These are phyloP conservation scores for Cryptops parisi DNA, from an alignment of 2,888 invertebrate genomes.

Conservation along the genomic window DNA sequence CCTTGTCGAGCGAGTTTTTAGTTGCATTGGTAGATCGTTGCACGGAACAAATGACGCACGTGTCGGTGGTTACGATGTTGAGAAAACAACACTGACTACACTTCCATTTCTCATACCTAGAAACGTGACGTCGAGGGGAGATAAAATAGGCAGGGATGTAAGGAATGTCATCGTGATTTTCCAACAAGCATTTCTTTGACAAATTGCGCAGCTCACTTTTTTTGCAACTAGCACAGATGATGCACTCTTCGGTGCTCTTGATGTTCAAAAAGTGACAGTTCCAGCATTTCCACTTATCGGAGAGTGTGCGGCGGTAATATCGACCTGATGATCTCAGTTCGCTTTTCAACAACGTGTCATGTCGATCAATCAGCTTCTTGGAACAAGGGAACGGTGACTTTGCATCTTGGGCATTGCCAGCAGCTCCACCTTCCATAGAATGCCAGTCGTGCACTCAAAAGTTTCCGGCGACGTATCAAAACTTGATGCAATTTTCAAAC, in stretches of 20 bases:
- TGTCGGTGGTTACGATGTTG: slow-evolving; percentile 25
- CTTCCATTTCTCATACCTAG: slow-evolving; percentile 26
- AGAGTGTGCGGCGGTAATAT: no score
- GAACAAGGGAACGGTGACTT: no score
- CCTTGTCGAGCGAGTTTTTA: slow-evolving; percentile 12
- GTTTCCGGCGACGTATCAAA: no score
- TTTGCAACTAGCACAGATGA: slow-evolving; percentile 22
- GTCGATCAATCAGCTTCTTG: no score
- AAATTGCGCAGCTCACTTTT: not conserved
- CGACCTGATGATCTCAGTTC: no score
- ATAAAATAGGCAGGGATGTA: slow-evolving; percentile 12
- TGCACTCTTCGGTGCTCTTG: slow-evolving; percentile 23
- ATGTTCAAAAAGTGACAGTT: slow-evolving; percentile 28
- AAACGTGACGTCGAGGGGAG: slow-evolving; percentile 12
- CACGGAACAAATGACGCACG: slow-evolving; percentile 23
- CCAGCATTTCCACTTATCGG: slow-evolving; percentile 31
- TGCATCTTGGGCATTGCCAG: no score
- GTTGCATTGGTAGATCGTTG: not conserved
- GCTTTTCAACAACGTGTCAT: no score
- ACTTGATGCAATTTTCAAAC: no score
- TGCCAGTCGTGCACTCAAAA: no score
- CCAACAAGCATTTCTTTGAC: not conserved
- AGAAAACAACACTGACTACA: slow-evolving; percentile 29
- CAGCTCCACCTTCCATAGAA: no score
- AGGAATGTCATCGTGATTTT: slow-evolving; percentile 2